phyloP scores from a whole-genome alignment of 2,797 vertebrate genomes.

The Pelobates cultripes region DNA sequence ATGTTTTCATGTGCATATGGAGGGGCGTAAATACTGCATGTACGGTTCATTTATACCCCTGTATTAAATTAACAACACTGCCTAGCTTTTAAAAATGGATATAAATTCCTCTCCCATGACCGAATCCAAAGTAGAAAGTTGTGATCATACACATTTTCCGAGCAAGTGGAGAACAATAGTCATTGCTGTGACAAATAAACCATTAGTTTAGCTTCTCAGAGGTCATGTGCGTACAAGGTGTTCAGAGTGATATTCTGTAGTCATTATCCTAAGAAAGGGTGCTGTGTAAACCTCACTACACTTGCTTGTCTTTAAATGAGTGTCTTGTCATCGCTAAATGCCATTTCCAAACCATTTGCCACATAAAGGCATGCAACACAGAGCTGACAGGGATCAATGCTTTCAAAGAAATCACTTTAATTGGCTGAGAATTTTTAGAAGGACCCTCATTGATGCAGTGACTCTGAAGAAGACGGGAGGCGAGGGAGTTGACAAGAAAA shows the following conservation, averaged over 20 bases:
- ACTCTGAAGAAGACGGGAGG: constrained; percentile 28
- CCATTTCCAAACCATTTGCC: constrained; percentile 52
- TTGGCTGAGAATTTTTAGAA: constrained; percentile 39
- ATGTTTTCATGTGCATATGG: too few species aligned
- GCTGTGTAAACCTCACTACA: constrained; percentile 1
- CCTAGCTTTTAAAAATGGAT: background rate
- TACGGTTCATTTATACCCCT: too few species aligned
- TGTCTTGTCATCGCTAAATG: constrained; percentile 41
- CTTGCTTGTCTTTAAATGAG: constrained; percentile 18
- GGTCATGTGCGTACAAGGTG: background rate
- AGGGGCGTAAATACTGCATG: too few species aligned
- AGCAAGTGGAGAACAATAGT: constrained; percentile 5
- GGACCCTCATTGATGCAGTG: constrained; percentile 30
- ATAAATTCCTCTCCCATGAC: background rate
- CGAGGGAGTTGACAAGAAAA: constrained; percentile 18
- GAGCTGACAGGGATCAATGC: constrained; percentile 45
- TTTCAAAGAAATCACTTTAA: constrained; percentile 49
- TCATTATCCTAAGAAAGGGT: background rate
- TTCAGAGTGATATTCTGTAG: constrained; percentile 1
- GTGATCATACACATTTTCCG: background rate
- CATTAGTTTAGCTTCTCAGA: background rate
- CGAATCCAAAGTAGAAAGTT: background rate
- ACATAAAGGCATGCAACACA: constrained; percentile 35
- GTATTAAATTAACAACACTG: background rate
- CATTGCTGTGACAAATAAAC: background rate